Conservation (phyloP, 92 coral and sea anemone genomes). For the Zoanthus gigantus region DNA sequence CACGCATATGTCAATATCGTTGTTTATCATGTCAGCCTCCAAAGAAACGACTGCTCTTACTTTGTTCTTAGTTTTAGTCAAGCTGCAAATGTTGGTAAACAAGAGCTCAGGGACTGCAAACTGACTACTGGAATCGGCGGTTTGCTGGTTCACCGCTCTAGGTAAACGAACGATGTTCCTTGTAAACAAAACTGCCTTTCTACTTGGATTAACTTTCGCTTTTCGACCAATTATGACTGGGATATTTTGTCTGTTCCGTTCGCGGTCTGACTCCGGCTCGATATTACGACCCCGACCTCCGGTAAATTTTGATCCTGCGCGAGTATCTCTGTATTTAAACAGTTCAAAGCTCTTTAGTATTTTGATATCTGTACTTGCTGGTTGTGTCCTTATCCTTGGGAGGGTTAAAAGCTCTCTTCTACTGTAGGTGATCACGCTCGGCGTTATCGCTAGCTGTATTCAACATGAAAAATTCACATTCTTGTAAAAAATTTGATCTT, state of each 20-base stretch:
- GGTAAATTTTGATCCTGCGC: too few relatives aligned
- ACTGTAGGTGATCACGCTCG: too few relatives aligned
- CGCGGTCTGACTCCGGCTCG: constrained; percentile 4
- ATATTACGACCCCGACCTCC: not conserved
- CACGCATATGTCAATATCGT: constrained; percentile 10
- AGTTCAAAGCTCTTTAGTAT: too few relatives aligned
- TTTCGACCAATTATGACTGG: constrained; percentile 12
- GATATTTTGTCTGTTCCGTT: constrained; percentile 1
- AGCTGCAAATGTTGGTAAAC: constrained; percentile 33
- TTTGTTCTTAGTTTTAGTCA: constrained; percentile 25
- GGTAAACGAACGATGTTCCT: constrained; percentile 8
- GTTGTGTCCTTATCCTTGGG: too few relatives aligned
- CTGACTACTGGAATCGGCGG: not conserved
- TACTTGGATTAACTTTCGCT: constrained; percentile 3
- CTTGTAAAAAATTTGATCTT: too few relatives aligned
- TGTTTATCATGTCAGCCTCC: not conserved
- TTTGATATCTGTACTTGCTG: too few relatives aligned
- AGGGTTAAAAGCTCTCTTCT: too few relatives aligned
- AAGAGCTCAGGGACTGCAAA: constrained; percentile 37
- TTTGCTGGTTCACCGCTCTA: not conserved
- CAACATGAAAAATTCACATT: too few relatives aligned
- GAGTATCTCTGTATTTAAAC: too few relatives aligned
- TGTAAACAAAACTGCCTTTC: constrained; percentile 6
- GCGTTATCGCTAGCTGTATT: too few relatives aligned
- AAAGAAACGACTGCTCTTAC: constrained; percentile 25